phyloP scores from a whole-genome alignment of 2,888 invertebrate species.

The Enoplolaimus lenunculus region DNA sequence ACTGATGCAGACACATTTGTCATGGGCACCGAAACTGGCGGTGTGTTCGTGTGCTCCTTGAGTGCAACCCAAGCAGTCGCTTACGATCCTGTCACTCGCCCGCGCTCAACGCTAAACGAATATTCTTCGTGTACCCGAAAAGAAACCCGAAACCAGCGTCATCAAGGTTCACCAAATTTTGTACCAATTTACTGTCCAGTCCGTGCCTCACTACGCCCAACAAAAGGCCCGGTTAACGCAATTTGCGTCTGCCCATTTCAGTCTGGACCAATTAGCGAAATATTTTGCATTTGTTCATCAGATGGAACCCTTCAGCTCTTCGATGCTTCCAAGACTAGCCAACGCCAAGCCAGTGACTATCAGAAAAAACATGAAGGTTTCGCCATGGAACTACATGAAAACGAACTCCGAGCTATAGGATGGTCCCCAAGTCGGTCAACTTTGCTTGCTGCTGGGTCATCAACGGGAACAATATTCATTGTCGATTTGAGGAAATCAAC shows the following conservation, averaged over 20 bases:
- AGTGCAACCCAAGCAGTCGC: background rate
- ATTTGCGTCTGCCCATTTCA: background rate
- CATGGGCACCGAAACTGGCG: constrained; percentile 19
- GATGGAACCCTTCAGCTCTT: background rate
- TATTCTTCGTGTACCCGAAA: background rate
- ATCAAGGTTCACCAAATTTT: background rate
- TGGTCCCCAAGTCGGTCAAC: background rate
- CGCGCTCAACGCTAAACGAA: no score
- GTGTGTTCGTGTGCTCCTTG: constrained; percentile 15
- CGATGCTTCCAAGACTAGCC: background rate
- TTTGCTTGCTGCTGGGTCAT: background rate
- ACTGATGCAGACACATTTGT: constrained; percentile 17
- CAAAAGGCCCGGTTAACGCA: background rate
- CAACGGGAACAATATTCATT: background rate
- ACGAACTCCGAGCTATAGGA: background rate
- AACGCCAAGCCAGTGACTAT: background rate
- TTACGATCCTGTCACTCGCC: background rate
- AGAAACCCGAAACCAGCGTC: no score
- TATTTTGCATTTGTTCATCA: background rate
- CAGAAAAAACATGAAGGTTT: background rate
- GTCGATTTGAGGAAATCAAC: background rate
- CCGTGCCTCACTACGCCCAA: background rate
- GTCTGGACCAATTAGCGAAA: background rate
- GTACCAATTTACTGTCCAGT: background rate
- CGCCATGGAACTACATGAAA: background rate